Evolutionary conservation across 2,797 vertebrate species (phyloP).

Genomic region (Falco biarmicus): DNA sequence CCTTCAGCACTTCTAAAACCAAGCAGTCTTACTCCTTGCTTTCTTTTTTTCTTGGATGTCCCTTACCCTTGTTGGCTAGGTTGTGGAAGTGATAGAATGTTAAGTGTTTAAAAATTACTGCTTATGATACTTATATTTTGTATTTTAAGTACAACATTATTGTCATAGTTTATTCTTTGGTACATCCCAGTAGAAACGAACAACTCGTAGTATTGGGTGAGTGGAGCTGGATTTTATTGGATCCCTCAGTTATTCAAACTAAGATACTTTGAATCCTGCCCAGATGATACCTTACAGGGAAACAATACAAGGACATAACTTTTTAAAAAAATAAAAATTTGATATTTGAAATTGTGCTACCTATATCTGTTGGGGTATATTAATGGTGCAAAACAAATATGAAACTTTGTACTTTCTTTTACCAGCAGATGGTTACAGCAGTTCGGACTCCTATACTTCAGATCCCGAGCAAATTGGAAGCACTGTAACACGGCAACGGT

Average conservation of each 20-base stretch:
- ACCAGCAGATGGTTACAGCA: slow-evolving; percentile 95
- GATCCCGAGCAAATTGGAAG: slow-evolving; percentile 93
- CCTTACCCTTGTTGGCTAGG: not conserved
- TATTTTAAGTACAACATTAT: not conserved
- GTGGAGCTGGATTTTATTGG: not conserved
- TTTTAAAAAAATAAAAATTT: not conserved
- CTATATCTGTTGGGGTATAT: not conserved
- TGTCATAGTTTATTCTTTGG: not conserved
- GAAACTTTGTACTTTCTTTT: slow-evolving; percentile 47
- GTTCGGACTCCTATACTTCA: slow-evolving; percentile 95
- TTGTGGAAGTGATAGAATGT: not conserved
- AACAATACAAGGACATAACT: not conserved
- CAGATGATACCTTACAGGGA: not conserved
- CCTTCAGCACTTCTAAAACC: not conserved
- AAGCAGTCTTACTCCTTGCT: not conserved
- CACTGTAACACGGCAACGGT: slow-evolving; percentile 90
- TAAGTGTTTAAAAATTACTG: not conserved
- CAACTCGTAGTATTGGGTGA: not conserved
- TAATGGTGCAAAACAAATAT: not conserved
- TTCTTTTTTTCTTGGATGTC: not conserved
- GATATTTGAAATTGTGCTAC: not conserved
- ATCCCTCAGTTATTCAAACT: not conserved
- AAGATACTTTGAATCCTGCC: not conserved
- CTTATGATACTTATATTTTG: not conserved
- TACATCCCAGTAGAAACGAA: not conserved